Evolutionary conservation across 1,140 invertebrate genomes (phyloP).

Genomic region (Caenorhabditis latens): DNA sequence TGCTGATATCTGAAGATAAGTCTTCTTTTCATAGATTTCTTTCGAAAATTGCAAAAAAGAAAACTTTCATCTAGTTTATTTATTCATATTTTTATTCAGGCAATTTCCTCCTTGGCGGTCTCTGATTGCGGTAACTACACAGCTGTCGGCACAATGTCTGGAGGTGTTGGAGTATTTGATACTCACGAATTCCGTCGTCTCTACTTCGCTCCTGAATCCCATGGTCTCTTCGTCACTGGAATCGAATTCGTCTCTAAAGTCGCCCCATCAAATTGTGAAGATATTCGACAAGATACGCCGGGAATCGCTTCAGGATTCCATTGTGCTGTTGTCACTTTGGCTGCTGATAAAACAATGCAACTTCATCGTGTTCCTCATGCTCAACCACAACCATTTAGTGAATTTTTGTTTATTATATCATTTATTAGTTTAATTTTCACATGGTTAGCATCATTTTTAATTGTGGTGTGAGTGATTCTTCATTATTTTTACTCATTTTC

Average conservation of each 20-base stretch:
- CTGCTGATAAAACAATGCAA: constrained; percentile 44
- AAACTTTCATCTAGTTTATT: no score
- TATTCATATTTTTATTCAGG: no score
- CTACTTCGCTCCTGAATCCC: constrained; percentile 70
- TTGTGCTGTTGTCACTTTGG: constrained; percentile 16
- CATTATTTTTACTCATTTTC: neutral
- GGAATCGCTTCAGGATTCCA: constrained; percentile 14
- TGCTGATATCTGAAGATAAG: no score
- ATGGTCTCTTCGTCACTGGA: constrained; percentile 79
- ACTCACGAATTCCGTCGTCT: constrained; percentile 59
- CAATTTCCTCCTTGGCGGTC: constrained; percentile 58
- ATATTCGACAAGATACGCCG: constrained; percentile 2
- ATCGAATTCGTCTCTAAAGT: constrained; percentile 74
- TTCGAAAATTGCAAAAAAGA: no score
- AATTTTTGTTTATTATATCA: constrained; percentile 47
- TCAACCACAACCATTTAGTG: constrained; percentile 28
- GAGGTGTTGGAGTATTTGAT: constrained; percentile 78
- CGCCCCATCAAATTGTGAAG: neutral
- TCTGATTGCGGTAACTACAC: constrained; percentile 59
- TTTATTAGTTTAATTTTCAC: neutral
- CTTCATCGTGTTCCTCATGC: constrained; percentile 34
- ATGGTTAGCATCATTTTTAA: constrained; percentile 23
- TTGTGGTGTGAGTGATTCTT: neutral
- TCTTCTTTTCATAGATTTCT: no score
- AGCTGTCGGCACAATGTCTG: constrained; percentile 78